Percentiles rank a stretch among this genome's conserved stretches.
These are phyloP conservation scores for Dromas ardeola DNA, from an alignment of 2,113 vertebrate genomes.

Conservation along the genomic window DNA sequence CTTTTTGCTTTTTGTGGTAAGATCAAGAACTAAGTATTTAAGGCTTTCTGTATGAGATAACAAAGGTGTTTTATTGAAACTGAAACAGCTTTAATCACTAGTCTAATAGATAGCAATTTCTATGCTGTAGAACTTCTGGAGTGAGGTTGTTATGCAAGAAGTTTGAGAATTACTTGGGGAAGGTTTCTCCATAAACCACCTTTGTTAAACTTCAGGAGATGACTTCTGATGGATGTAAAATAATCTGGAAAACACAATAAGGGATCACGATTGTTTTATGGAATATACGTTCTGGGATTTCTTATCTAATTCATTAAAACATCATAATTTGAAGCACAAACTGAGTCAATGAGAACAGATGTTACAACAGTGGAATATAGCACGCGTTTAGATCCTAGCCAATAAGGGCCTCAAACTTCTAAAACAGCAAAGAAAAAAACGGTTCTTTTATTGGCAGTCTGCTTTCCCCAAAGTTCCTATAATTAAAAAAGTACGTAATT, in stretches of 20 bases:
- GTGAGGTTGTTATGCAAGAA: background rate
- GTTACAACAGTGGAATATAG: background rate
- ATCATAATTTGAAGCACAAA: background rate
- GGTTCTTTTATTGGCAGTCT: background rate
- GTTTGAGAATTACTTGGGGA: background rate
- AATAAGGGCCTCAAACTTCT: background rate
- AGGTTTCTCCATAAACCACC: background rate
- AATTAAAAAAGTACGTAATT: background rate
- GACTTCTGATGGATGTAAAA: background rate
- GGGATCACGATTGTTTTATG: background rate
- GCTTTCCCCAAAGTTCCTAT: background rate
- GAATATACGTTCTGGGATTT: background rate
- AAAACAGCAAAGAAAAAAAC: slow-evolving; percentile 10
- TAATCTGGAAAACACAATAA: background rate
- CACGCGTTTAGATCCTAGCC: background rate
- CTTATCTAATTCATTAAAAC: background rate
- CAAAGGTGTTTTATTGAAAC: background rate
- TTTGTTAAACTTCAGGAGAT: background rate
- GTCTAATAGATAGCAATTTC: background rate
- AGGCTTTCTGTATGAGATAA: background rate
- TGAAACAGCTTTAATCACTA: background rate
- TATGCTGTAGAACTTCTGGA: background rate
- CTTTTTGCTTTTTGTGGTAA: background rate
- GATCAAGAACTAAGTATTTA: background rate
- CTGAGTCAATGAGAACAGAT: background rate